These are phyloP conservation scores for Metalampra italica DNA, from an alignment of 2,888 invertebrate species.

Conservation along the genomic window DNA sequence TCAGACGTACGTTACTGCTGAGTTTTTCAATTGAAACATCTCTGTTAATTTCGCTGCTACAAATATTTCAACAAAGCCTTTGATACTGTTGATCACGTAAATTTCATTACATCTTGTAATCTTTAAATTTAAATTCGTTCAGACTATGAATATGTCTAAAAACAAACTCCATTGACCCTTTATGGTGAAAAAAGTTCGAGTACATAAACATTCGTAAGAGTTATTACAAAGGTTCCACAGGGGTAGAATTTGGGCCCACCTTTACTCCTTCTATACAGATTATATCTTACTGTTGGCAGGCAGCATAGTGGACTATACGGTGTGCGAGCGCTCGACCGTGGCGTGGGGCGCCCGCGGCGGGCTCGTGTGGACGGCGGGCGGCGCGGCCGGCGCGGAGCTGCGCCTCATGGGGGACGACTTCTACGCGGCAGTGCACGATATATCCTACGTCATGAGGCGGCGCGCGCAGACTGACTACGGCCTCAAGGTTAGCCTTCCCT, in stretches of 20 bases:
- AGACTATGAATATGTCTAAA: too few species aligned
- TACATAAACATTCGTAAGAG: too few species aligned
- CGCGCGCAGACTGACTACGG: constrained; percentile 88
- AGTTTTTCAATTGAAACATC: not conserved
- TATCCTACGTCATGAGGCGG: constrained; percentile 84
- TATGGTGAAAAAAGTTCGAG: too few species aligned
- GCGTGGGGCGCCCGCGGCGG: constrained; percentile 85
- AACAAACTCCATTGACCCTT: too few species aligned
- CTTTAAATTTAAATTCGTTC: too few species aligned
- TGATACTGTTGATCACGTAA: constrained; percentile 1
- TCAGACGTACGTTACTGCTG: too few species aligned
- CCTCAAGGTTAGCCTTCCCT: constrained; percentile 80
- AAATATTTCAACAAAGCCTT: not conserved
- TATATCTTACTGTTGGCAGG: constrained; percentile 48
- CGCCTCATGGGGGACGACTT: constrained; percentile 63
- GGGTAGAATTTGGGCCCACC: too few species aligned
- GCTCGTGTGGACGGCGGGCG: constrained; percentile 86
- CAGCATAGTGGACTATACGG: constrained; percentile 84
- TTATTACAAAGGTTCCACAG: too few species aligned
- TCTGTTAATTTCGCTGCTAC: not conserved
- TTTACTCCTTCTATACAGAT: too few species aligned
- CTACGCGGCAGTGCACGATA: constrained; percentile 80
- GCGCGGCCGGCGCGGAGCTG: constrained; percentile 61
- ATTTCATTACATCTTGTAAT: too few species aligned
- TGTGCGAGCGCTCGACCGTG: constrained; percentile 89